Evolutionary conservation across 2,797 vertebrate species (phyloP).

Genomic region (Acanthis flammea): DNA sequence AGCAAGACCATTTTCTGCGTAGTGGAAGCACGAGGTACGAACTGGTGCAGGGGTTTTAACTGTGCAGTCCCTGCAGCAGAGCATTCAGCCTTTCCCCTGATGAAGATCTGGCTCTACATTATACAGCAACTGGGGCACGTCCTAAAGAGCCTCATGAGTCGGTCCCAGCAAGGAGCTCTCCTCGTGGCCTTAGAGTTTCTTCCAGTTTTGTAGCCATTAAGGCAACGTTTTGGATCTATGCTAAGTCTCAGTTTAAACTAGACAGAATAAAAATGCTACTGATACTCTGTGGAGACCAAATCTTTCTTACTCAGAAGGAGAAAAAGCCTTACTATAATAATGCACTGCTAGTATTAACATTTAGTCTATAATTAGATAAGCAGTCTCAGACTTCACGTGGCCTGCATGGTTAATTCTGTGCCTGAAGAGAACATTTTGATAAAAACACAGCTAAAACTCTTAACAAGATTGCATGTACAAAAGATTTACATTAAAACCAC

Average conservation of each 20-base stretch:
- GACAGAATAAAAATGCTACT: constrained; percentile 5
- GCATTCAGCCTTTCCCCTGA: neutral
- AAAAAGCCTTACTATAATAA: neutral
- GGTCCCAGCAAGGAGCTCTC: neutral
- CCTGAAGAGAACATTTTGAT: constrained; percentile 51
- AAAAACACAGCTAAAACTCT: constrained; percentile 66
- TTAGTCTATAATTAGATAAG: neutral
- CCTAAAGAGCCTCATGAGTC: neutral
- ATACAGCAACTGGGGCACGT: neutral
- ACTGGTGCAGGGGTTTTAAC: neutral
- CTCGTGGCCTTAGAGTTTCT: neutral
- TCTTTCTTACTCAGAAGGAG: neutral
- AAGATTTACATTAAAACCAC: constrained; percentile 81
- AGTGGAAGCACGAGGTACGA: neutral
- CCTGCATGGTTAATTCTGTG: constrained; percentile 62
- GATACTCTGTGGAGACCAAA: neutral
- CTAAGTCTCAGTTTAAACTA: constrained; percentile 5
- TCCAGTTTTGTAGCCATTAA: neutral
- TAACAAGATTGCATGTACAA: constrained; percentile 76
- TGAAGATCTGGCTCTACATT: neutral
- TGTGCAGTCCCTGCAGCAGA: neutral
- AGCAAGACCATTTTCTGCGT: neutral
- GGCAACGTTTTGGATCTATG: neutral
- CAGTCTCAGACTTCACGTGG: constrained; percentile 25
- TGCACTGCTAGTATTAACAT: neutral